Base-by-base conservation (phyloP, 2,888 invertebrate genomes). In the Creontiades dilutus region DNA sequence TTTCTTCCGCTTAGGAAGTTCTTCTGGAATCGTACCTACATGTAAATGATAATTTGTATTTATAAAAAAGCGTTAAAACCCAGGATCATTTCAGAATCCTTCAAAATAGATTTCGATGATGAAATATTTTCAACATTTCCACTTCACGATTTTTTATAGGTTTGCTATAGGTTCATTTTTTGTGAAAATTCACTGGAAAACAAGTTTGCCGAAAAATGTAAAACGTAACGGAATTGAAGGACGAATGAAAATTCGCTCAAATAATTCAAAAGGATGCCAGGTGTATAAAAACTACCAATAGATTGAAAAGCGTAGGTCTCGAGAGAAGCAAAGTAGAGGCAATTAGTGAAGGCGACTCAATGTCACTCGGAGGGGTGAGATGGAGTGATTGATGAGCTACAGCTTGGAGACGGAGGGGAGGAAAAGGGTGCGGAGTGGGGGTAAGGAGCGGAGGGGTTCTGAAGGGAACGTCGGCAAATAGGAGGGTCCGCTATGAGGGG, bases 331-430 rank as follows among this genome's bases (percentile, higher is more conserved):
- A 88, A 88, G 88, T 88, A 88, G 88, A 88, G 80, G 88, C 88
- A 88, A 88, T 88, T 88, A 88, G 88, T 88, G 88, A 80, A 88
- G 88, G 88, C 88, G 88, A 88, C 88, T 88, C 88, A 88, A 88
- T 88, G 88, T 88, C 88, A 88, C 78, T 78, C 88, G 88, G 52
- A 61, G 61, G 88, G 88, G 86, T 47, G 88, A 88, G 88, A 78
- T 76, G 76, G 88, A 88, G 88, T 88, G 88, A 88, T 88, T 88
- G 88, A 88, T 88, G 88, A 88, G 88, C 57, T 85, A 47, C 88
- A 78, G 76, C 88, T 78, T 48, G 37, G 55, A 78, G 88, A 78
- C 75, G 76, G 88, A 47, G 76, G 48, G 68, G 89, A 27, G 16
- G 47, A 52, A 76, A 76, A 16, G n/a, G 47, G 14, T 2, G 27